phyloP scores from a whole-genome alignment of 53 echinoderm and acorn worm genomes.

The Patiria pectinifera region DNA sequence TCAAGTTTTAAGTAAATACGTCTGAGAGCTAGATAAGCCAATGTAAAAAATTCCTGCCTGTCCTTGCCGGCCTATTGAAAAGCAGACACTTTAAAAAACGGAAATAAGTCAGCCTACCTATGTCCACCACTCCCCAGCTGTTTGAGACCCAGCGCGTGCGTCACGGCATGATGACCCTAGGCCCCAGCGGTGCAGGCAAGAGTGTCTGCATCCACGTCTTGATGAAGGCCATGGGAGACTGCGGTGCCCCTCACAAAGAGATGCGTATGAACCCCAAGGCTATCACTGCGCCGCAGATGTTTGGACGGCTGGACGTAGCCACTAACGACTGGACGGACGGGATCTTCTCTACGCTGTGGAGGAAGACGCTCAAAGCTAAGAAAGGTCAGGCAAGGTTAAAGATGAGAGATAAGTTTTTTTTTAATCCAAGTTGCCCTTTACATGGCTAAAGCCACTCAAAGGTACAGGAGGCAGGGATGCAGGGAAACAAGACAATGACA shows the following conservation, averaged over 20 bases:
- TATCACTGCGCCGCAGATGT: conserved; percentile 99
- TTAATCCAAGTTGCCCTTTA: too few species aligned
- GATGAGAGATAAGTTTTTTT: too few species aligned
- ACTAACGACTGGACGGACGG: conserved; percentile 99
- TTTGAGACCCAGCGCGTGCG: conserved; percentile 98
- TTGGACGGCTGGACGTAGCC: conserved; percentile 95
- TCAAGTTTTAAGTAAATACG: too few species aligned
- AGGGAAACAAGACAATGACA: too few species aligned
- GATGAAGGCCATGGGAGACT: conserved; percentile 99
- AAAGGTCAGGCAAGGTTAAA: conserved; percentile 67
- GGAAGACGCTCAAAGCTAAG: conserved; percentile 94
- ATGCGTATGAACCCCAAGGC: conserved; percentile 99
- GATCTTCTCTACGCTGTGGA: conserved; percentile 98
- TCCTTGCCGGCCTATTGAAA: too few species aligned
- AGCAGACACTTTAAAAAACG: too few species aligned
- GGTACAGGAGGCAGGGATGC: too few species aligned
- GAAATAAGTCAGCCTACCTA: not conserved
- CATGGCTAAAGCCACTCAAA: too few species aligned
- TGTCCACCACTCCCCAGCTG: conserved; percentile 56
- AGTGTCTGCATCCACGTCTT: conserved; percentile 94
- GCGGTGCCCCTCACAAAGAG: conserved; percentile 91
- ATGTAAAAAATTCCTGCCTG: too few species aligned
- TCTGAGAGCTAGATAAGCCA: too few species aligned
- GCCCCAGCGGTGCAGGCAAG: conserved; percentile 99
- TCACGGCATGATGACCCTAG: conserved; percentile 98